phyloP scores from a whole-genome alignment of 1,140 invertebrate species.

The Habropoda laboriosa region DNA sequence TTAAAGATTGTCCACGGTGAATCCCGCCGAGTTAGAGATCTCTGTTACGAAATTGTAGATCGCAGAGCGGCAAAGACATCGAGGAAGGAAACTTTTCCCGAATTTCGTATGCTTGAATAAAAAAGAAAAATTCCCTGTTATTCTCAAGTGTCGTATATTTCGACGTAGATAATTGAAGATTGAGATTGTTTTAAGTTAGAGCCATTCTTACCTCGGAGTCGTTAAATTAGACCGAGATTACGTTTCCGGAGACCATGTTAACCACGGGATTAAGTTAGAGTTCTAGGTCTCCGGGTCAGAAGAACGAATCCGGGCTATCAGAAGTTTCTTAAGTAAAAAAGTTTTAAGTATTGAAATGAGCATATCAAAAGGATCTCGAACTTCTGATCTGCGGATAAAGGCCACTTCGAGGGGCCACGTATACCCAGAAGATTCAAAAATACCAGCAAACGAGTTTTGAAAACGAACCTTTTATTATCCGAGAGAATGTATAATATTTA shows the following conservation, averaged over 20 bases:
- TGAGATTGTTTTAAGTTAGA: background rate
- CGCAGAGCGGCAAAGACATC: too few species aligned
- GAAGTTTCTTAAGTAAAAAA: conserved; percentile 14
- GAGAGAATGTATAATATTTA: too few species aligned
- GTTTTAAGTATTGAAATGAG: background rate
- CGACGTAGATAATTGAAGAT: background rate
- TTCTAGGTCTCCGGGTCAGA: too few species aligned
- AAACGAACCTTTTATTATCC: too few species aligned
- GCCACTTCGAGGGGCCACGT: accelerated
- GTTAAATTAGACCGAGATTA: conserved; percentile 8
- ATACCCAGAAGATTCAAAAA: too few species aligned
- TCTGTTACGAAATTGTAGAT: background rate
- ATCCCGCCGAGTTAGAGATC: background rate
- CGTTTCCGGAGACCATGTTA: background rate
- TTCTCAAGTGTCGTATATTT: too few species aligned
- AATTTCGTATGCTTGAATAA: background rate
- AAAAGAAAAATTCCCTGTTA: background rate
- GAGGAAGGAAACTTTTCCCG: background rate
- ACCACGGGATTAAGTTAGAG: background rate
- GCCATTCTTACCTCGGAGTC: background rate
- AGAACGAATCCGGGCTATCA: background rate
- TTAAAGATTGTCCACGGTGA: conserved; percentile 5
- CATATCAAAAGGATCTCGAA: background rate
- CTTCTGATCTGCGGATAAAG: background rate
- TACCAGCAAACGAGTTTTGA: too few species aligned